Percentiles rank a stretch among this genome's conserved stretches.
These are phyloP conservation scores for Balaeniceps rex DNA, from an alignment of 2,113 vertebrate species.

Conservation along the genomic window DNA sequence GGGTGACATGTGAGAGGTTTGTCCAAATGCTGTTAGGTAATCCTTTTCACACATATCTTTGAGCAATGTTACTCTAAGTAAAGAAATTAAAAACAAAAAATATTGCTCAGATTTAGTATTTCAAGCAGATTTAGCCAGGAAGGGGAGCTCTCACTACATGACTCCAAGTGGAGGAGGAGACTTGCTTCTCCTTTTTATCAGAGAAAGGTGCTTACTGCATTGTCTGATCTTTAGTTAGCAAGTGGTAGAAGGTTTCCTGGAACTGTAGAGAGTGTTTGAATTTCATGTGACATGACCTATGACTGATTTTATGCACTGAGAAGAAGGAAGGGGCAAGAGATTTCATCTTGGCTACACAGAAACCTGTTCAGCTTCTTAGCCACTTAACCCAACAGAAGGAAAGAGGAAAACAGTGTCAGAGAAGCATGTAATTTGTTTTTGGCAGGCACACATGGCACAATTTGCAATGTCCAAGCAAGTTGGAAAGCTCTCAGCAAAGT, in stretches of 20 bases:
- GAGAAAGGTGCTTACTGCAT: neutral
- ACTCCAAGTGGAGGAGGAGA: neutral
- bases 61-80: no score
- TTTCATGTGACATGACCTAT: neutral
- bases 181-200: neutral
- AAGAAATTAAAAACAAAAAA: no score
- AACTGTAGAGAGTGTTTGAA: neutral
- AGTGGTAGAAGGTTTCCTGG: neutral
- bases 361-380: neutral
- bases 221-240: neutral
- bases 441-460: neutral
- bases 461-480: neutral
- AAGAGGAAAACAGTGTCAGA: neutral
- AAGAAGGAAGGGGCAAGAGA: neutral
- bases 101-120: no score
- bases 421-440: neutral
- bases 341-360: neutral
- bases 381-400: neutral
- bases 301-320: neutral
- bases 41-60: no score
- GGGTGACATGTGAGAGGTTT: neutral
- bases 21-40: neutral
- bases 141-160: conserved; percentile 18
- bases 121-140: neutral
- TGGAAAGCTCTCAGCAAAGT: neutral